Evolutionary conservation across 2,113 vertebrate species (phyloP).

Genomic region (Phodopus roborovskii): DNA sequence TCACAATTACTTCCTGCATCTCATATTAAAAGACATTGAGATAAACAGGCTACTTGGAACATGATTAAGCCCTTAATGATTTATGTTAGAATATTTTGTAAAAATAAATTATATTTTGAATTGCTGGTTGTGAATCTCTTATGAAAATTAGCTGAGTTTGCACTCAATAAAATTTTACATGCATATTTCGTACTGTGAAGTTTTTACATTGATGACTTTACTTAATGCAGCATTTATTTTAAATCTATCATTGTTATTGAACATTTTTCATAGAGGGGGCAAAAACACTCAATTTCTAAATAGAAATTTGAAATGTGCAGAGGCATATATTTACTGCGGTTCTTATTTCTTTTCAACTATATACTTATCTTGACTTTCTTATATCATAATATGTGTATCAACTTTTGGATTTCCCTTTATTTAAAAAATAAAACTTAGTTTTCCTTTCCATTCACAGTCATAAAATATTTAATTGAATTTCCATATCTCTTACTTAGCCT

Average conservation of each 20-base stretch:
- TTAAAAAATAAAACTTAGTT: background rate
- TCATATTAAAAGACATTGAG: background rate
- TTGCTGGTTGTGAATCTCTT: background rate
- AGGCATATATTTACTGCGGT: background rate
- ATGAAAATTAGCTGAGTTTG: background rate
- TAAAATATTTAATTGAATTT: background rate
- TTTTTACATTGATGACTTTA: background rate
- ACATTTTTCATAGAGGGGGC: background rate
- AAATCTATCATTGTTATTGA: background rate
- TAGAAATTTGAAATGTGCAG: background rate
- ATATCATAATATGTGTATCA: background rate
- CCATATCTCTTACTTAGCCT: background rate
- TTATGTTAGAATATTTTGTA: background rate
- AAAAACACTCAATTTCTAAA: background rate
- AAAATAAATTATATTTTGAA: background rate
- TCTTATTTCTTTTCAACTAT: background rate
- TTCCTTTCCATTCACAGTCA: background rate
- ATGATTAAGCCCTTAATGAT: background rate
- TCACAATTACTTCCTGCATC: slow-evolving; percentile 3
- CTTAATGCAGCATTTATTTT: slow-evolving; percentile 23
- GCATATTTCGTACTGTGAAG: background rate
- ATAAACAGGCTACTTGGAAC: background rate
- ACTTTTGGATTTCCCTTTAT: background rate
- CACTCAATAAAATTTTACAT: background rate
- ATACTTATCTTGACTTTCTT: background rate